Conservation (phyloP, 2,797 vertebrate genomes). For the Molossus alvarezi region DNA sequence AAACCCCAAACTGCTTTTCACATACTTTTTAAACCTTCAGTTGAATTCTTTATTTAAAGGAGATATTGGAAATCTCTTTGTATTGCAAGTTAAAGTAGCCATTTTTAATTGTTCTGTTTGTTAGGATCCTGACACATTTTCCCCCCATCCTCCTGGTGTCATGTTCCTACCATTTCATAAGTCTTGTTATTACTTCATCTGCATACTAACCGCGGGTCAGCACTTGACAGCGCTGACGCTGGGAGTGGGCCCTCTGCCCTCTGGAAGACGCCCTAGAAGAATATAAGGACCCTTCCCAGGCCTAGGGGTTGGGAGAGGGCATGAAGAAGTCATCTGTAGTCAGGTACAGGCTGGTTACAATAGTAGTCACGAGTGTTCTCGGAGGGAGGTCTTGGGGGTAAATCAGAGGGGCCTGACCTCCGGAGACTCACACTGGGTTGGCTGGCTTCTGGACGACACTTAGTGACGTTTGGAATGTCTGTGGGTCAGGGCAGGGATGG, state of each 20-base stretch:
- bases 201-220: background rate
- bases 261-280: background rate
- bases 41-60: conserved; percentile 42
- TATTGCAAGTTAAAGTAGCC: background rate
- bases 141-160: background rate
- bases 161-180: conserved; percentile 12
- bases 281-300: background rate
- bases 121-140: background rate
- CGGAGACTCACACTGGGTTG: background rate
- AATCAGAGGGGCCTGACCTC: background rate
- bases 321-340: background rate
- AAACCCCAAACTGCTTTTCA: conserved; percentile 5
- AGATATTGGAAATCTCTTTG: background rate
- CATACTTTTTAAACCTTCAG: conserved; percentile 16
- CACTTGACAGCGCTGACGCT: background rate
- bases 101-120: background rate
- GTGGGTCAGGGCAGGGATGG: background rate
- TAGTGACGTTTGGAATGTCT: too few relatives aligned
- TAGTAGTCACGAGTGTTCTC: background rate
- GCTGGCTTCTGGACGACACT: background rate
- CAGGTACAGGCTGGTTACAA: background rate
- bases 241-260: background rate
- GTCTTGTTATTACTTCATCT: background rate
- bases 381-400: background rate
- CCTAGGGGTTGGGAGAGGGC: background rate